A percentile compares a stretch with the other conserved stretches of the same genome.
These are phyloP conservation scores for Peribatodes rhomboidaria DNA, from an alignment of 2,888 invertebrate species.

Conservation along the genomic window DNA sequence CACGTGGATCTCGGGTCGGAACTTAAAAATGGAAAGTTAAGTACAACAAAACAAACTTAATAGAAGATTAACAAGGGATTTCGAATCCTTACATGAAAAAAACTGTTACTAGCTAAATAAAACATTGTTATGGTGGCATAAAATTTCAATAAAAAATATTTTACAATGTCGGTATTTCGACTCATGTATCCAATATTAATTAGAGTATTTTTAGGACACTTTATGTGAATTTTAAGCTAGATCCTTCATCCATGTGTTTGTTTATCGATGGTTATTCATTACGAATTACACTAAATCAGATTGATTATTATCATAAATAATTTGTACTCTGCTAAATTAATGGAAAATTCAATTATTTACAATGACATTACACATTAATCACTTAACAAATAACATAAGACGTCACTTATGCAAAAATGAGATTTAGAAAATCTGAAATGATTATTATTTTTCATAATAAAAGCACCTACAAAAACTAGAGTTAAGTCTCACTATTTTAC, in stretches of 20 bases:
- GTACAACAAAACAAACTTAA: too few species aligned
- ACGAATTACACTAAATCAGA: slow-evolving; percentile 62
- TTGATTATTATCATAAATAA: slow-evolving; percentile 74
- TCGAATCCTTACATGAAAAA: too few species aligned
- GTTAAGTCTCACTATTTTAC: slow-evolving; percentile 74
- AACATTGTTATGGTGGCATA: too few species aligned
- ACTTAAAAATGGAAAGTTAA: neutral
- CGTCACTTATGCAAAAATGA: slow-evolving; percentile 59
- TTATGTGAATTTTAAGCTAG: too few species aligned
- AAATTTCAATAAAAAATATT: too few species aligned
- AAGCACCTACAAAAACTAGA: slow-evolving; percentile 71
- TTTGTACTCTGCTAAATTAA: slow-evolving; percentile 84
- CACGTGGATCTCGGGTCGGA: neutral
- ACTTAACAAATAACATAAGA: slow-evolving; percentile 61
- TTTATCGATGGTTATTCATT: neutral
- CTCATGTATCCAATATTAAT: too few species aligned
- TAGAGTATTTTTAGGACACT: too few species aligned
- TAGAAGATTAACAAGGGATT: too few species aligned
- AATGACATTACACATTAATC: slow-evolving; percentile 65
- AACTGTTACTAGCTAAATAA: too few species aligned
- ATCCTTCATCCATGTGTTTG: too few species aligned
- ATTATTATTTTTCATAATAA: slow-evolving; percentile 58
- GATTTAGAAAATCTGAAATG: slow-evolving; percentile 58
- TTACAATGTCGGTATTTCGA: too few species aligned
- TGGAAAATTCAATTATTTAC: slow-evolving; percentile 79